Evolutionary conservation across 2,888 invertebrate species (phyloP).

Genomic region (Coelopa pilipes): DNA sequence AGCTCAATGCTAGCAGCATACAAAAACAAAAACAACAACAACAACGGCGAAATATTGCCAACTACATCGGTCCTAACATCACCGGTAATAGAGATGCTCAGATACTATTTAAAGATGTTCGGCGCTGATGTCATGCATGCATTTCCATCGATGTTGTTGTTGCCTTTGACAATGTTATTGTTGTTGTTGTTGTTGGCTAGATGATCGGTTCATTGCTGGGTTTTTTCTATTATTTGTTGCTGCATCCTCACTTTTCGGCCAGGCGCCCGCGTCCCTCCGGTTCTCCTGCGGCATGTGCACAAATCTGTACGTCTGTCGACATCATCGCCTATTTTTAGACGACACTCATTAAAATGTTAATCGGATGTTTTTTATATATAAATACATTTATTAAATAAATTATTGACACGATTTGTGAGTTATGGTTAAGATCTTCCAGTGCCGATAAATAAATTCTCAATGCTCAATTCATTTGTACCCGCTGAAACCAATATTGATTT

Average conservation of each 20-base stretch:
- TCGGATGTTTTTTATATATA: too few relatives aligned
- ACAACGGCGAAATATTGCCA: background rate
- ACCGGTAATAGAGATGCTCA: background rate
- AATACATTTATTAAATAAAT: too few relatives aligned
- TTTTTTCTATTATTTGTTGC: background rate
- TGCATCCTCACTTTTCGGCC: too few relatives aligned
- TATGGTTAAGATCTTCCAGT: too few relatives aligned
- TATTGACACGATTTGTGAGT: too few relatives aligned
- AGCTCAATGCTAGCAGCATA: background rate
- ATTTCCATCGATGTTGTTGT: background rate
- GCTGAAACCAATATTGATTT: too few relatives aligned
- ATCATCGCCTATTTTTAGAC: too few relatives aligned
- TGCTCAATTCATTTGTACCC: too few relatives aligned
- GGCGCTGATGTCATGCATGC: constrained; percentile 1
- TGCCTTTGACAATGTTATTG: background rate
- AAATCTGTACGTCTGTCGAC: too few relatives aligned
- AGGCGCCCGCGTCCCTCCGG: background rate
- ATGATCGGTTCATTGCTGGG: background rate
- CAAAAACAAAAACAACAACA: constrained; percentile 3
- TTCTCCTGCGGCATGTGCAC: background rate
- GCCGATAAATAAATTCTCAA: too few relatives aligned
- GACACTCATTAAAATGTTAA: too few relatives aligned
- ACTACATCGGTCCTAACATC: too few relatives aligned
- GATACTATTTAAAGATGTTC: constrained; percentile 18
- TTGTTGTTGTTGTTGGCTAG: background rate